phyloP scores from a whole-genome alignment of 2,113 vertebrate species.

The Fulmarus glacialis region DNA sequence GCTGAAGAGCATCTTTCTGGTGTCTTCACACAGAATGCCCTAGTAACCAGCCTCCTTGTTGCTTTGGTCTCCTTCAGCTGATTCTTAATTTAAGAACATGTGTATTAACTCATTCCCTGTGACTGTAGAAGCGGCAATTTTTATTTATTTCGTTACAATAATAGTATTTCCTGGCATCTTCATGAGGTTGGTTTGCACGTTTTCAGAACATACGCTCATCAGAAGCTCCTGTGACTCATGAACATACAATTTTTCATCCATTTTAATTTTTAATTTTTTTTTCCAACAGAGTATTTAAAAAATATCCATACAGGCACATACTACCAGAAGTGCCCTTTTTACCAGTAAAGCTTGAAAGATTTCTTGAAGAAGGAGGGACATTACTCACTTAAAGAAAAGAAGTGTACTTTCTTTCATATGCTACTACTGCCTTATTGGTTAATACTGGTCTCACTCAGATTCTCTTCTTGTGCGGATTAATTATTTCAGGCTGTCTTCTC shows the following conservation, averaged over 20 bases:
- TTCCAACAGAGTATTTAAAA: not conserved
- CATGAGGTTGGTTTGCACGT: not conserved
- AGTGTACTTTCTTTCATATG: not conserved
- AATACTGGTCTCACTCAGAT: not conserved
- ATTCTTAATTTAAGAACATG: not conserved
- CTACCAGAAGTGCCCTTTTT: not conserved
- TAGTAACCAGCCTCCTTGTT: not conserved
- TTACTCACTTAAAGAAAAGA: not conserved
- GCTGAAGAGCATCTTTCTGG: not conserved
- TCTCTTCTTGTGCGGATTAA: not conserved
- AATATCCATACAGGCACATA: accelerated
- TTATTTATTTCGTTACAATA: not conserved
- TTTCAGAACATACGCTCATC: not conserved
- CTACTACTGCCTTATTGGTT: not conserved
- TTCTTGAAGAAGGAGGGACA: not conserved
- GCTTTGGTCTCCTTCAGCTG: not conserved
- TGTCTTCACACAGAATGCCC: not conserved
- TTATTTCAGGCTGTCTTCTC: not conserved
- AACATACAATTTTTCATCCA: not conserved
- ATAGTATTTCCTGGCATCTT: not conserved
- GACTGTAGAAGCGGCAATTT: not conserved
- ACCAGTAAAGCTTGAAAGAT: not conserved
- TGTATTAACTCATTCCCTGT: not conserved
- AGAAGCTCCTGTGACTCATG: not conserved
- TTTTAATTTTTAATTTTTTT: not conserved